Percentiles rank a stretch among this genome's conserved stretches.
Conservation (phyloP, 37 sponge, comb jelly and placozoan genomes). For the Amphimedon queenslandica region DNA sequence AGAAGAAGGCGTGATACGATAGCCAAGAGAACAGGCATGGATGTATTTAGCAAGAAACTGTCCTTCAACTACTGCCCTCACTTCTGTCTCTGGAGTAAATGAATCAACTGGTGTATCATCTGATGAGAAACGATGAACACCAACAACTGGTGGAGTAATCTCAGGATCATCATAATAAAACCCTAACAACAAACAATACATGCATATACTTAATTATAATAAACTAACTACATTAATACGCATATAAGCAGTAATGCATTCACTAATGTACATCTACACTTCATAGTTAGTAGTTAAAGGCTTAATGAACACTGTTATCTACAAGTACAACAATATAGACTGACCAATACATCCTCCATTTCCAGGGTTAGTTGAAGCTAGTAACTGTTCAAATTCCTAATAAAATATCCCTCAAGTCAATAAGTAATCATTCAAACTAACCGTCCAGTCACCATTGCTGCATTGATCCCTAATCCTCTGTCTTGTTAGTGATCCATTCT, state of each 20-base stretch:
- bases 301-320: too few species aligned
- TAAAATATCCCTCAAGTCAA: neutral
- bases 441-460: slow-evolving; percentile 65
- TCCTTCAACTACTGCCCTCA: slow-evolving; percentile 83
- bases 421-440: neutral
- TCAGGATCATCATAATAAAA: slow-evolving; percentile 78
- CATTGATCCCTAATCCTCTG: slow-evolving; percentile 57
- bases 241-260: too few species aligned
- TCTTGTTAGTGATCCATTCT: slow-evolving; percentile 82
- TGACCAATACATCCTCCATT: slow-evolving; percentile 85
- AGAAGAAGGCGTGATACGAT: slow-evolving; percentile 39
- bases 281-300: too few species aligned
- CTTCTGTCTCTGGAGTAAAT: slow-evolving; percentile 58
- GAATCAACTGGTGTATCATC: slow-evolving; percentile 16
- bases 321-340: too few species aligned
- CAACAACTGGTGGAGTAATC: slow-evolving; percentile 74
- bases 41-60: slow-evolving; percentile 84
- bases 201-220: neutral
- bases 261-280: too few species aligned
- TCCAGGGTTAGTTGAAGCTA: slow-evolving; percentile 70
- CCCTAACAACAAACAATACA: too few species aligned
- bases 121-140: slow-evolving; percentile 35
- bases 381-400: slow-evolving; percentile 57
- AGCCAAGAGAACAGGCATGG: slow-evolving; percentile 82
- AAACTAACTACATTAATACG: neutral